A percentile compares a stretch with the other conserved stretches of the same genome.
Evolutionary conservation across 2,888 invertebrate species (phyloP).

Genomic region (Phyllotreta cruciferae): DNA sequence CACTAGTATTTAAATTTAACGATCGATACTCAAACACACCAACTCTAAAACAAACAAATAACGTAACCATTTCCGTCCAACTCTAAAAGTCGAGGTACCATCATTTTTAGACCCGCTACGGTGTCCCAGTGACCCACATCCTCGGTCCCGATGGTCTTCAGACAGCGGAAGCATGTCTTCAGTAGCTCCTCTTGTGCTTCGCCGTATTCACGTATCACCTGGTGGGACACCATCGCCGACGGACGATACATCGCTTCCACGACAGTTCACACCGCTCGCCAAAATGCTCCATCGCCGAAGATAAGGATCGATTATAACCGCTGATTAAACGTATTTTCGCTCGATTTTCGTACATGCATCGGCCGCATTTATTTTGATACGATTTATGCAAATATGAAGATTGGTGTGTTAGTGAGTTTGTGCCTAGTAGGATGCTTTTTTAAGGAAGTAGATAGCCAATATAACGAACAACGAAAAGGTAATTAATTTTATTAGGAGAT

Average conservation of each 20-base stretch:
- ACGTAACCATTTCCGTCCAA: constrained; percentile 5
- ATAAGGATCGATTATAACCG: background rate
- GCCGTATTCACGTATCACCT: constrained; percentile 34
- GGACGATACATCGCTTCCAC: too few relatives aligned
- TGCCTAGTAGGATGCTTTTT: constrained; percentile 46
- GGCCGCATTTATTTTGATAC: constrained; percentile 2
- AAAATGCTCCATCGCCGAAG: background rate
- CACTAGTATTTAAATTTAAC: too few relatives aligned
- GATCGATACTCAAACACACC: too few relatives aligned
- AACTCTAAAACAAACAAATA: too few relatives aligned
- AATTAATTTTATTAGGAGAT: constrained; percentile 32
- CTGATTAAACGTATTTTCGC: background rate
- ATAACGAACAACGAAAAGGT: constrained; percentile 46
- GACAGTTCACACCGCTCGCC: background rate
- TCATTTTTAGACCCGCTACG: constrained; percentile 55
- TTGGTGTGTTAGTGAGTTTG: constrained; percentile 49
- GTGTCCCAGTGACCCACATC: constrained; percentile 61
- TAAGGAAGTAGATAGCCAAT: constrained; percentile 43
- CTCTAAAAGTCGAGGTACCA: constrained; percentile 32
- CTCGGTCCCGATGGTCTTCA: constrained; percentile 60
- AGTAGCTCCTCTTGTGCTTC: constrained; percentile 44
- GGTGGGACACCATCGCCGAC: constrained; percentile 4
- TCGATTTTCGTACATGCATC: background rate
- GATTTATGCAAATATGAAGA: constrained; percentile 46
- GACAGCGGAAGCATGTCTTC: constrained; percentile 50